These are phyloP conservation scores for Trididemnum clinides DNA, from an alignment of 23 tunicate species.

Conservation along the genomic window DNA sequence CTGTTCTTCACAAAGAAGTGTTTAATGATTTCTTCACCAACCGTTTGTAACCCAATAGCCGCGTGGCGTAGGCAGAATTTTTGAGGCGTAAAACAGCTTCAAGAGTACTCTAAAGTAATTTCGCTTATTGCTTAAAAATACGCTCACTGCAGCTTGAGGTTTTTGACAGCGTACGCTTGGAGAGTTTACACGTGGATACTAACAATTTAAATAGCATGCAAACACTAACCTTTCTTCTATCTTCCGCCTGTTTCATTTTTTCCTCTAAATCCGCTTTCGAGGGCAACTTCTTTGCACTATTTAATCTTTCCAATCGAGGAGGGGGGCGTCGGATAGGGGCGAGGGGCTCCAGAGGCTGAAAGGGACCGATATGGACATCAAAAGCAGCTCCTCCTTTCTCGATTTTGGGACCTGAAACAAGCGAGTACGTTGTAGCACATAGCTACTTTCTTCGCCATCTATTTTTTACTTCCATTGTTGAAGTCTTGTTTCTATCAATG, in stretches of 20 bases:
- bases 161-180: too few relatives aligned
- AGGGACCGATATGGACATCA: constrained; percentile 66
- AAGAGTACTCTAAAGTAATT: too few relatives aligned
- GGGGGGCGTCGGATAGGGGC: constrained; percentile 79
- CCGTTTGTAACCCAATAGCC: too few relatives aligned
- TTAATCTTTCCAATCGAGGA: constrained; percentile 70
- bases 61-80: neutral
- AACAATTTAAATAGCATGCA: too few relatives aligned
- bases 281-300: constrained; percentile 43
- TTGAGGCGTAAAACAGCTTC: too few relatives aligned
- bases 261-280: constrained; percentile 77
- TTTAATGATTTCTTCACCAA: too few relatives aligned
- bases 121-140: too few relatives aligned
- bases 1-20: too few relatives aligned
- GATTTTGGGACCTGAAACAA: constrained; percentile 57
- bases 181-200: too few relatives aligned
- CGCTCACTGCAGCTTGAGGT: too few relatives aligned
- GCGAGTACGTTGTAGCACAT: neutral
- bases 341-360: constrained; percentile 61
- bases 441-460: neutral
- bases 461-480: neutral
- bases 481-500: too few relatives aligned
- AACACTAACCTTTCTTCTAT: constrained; percentile 54
- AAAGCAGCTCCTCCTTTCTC: constrained; percentile 87
- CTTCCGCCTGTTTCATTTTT: constrained; percentile 68